Evolutionary conservation across 1,140 invertebrate species (phyloP).

Genomic region (Platyscapa corneri): DNA sequence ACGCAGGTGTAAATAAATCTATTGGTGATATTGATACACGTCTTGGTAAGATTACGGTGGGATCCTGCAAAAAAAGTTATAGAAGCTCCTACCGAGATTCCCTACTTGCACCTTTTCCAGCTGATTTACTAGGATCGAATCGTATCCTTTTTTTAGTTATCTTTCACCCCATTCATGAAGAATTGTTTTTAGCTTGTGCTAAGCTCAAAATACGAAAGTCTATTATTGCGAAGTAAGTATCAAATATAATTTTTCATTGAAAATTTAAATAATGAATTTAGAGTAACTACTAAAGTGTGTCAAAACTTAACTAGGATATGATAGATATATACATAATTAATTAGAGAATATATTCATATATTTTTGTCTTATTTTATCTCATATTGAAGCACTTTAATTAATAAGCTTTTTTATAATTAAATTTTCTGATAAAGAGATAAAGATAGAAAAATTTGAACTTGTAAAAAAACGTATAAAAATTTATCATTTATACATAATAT

Average conservation of each 20-base stretch:
- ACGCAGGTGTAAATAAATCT: constrained; percentile 79
- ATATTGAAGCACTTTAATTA: no score
- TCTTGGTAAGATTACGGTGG: constrained; percentile 84
- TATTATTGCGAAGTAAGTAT: constrained; percentile 81
- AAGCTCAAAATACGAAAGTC: constrained; percentile 82
- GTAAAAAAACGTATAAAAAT: no score
- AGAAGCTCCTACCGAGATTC: constrained; percentile 81
- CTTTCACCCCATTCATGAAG: constrained; percentile 85
- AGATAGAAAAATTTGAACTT: no score
- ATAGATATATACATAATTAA: no score
- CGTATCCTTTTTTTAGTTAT: constrained; percentile 89
- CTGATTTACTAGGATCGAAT: constrained; percentile 81
- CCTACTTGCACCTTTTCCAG: constrained; percentile 79
- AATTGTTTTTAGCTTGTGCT: constrained; percentile 89
- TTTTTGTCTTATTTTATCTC: no score
- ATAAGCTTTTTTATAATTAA: no score
- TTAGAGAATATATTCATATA: no score
- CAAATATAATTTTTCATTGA: neutral
- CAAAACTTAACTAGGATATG: no score
- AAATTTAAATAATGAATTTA: no score
- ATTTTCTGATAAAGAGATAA: no score
- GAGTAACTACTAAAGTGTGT: no score
- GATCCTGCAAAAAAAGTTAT: constrained; percentile 74
- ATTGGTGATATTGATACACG: constrained; percentile 88
- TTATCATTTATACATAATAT: no score